Evolutionary conservation across 2,888 invertebrate genomes (phyloP).

Genomic region (Cantharis flavilabris): DNA sequence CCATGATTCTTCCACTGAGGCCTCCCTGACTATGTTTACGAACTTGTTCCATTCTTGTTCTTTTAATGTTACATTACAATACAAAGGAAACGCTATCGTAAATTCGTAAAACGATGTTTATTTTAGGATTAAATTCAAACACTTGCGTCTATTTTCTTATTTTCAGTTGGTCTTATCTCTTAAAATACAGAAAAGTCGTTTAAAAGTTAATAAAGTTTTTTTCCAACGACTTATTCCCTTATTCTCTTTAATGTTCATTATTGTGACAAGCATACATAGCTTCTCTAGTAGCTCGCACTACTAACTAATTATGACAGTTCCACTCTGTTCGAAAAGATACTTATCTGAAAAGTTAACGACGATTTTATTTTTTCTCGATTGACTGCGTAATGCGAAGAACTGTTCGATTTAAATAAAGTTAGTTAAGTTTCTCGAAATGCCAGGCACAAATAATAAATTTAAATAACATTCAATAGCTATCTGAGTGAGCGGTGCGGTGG

Average conservation of each 20-base stretch:
- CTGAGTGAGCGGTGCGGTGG: constrained; percentile 41
- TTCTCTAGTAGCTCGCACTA: background rate
- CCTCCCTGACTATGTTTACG: constrained; percentile 52
- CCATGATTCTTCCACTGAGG: constrained; percentile 54
- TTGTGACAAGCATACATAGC: background rate
- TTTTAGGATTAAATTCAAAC: constrained; percentile 47
- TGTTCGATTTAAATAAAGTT: constrained; percentile 18
- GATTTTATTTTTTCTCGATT: background rate
- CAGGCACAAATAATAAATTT: constrained; percentile 41
- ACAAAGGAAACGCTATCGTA: constrained; percentile 50
- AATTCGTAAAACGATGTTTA: constrained; percentile 50
- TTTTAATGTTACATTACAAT: constrained; percentile 56
- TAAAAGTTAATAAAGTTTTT: background rate
- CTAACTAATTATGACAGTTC: background rate
- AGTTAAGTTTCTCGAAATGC: constrained; percentile 34
- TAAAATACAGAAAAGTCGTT: background rate
- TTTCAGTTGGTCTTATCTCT: background rate
- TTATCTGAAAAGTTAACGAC: background rate
- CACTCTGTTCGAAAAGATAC: too few relatives aligned
- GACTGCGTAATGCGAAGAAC: background rate
- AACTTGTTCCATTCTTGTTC: constrained; percentile 54
- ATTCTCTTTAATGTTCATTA: background rate
- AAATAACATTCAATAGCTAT: constrained; percentile 48
- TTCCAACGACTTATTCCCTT: background rate
- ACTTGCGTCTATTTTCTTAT: background rate